Percentiles rank a stretch among this genome's conserved stretches.
phyloP scores from a whole-genome alignment of 2,888 invertebrate genomes.

The Terebella lapidaria region DNA sequence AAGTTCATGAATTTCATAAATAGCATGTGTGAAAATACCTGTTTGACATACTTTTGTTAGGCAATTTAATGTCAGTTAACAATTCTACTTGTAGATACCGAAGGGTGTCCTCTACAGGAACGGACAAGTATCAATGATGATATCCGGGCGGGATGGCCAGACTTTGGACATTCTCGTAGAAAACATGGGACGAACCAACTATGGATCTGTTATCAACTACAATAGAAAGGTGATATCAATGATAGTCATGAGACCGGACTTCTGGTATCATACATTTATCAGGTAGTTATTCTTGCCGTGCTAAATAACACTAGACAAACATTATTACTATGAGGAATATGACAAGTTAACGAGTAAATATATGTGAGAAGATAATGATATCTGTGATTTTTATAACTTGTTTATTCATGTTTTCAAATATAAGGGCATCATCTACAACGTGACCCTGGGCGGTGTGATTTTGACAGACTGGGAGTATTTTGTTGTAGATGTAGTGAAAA shows the following conservation, averaged over 20 bases:
- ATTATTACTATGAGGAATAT: too few relatives aligned
- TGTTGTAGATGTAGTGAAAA: too few relatives aligned
- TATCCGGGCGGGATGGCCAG: constrained; percentile 34
- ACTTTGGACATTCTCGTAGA: constrained; percentile 56
- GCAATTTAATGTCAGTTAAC: too few relatives aligned
- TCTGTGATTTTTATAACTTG: background rate
- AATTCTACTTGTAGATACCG: constrained; percentile 17
- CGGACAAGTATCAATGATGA: constrained; percentile 26
- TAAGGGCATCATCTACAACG: constrained; percentile 24
- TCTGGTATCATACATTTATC: too few relatives aligned
- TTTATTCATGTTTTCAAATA: background rate
- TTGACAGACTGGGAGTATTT: constrained; percentile 66
- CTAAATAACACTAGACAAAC: too few relatives aligned
- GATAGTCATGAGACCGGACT: too few relatives aligned
- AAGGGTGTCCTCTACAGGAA: constrained; percentile 39
- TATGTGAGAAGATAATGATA: background rate
- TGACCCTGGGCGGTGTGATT: constrained; percentile 46
- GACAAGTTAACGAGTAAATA: background rate
- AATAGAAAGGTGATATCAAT: constrained; percentile 37
- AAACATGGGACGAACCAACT: constrained; percentile 57
- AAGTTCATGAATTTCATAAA: too few relatives aligned
- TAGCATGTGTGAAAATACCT: too few relatives aligned
- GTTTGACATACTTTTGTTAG: too few relatives aligned
- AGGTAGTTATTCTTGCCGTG: too few relatives aligned
- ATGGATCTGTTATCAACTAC: constrained; percentile 40